Evolutionary conservation across 2,888 invertebrate species (phyloP).

Genomic region (Standfussiana lucernea): DNA sequence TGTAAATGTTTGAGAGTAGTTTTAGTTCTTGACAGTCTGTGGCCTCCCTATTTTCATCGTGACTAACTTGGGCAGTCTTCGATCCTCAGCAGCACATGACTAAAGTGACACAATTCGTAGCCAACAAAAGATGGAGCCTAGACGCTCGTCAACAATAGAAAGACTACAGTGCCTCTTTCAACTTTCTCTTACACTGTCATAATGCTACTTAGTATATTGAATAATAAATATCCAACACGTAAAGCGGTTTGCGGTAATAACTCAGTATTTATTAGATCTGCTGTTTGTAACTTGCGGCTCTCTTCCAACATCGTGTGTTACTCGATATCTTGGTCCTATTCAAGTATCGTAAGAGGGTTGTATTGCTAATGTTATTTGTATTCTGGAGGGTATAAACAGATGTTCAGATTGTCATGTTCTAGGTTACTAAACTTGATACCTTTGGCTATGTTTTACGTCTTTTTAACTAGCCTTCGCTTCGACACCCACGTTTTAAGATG

Average conservation of each 20-base stretch:
- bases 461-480: conserved; percentile 64
- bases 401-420: conserved; percentile 24
- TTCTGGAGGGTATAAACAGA: conserved; percentile 15
- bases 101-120: conserved; percentile 26
- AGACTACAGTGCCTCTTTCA: conserved; percentile 17
- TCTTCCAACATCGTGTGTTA: conserved; percentile 40
- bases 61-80: not conserved
- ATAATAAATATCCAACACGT: conserved; percentile 49
- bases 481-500: conserved; percentile 70
- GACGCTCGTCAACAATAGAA: conserved; percentile 24
- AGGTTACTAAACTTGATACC: conserved; percentile 6
- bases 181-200: conserved; percentile 57
- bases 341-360: conserved; percentile 14
- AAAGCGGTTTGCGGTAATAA: conserved; percentile 63
- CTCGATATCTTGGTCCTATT: conserved; percentile 42
- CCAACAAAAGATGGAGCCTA: conserved; percentile 31
- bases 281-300: conserved; percentile 46
- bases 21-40: not conserved
- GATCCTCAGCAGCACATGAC: not conserved
- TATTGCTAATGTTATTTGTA: conserved; percentile 21
- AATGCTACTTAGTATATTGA: conserved; percentile 30
- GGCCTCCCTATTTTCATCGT: not conserved
- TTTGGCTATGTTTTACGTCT: conserved; percentile 27
- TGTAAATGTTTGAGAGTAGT: not conserved
- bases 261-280: conserved; percentile 55